phyloP scores from a whole-genome alignment of 2,113 vertebrate species.

The Ophthalmotilapia sp. region DNA sequence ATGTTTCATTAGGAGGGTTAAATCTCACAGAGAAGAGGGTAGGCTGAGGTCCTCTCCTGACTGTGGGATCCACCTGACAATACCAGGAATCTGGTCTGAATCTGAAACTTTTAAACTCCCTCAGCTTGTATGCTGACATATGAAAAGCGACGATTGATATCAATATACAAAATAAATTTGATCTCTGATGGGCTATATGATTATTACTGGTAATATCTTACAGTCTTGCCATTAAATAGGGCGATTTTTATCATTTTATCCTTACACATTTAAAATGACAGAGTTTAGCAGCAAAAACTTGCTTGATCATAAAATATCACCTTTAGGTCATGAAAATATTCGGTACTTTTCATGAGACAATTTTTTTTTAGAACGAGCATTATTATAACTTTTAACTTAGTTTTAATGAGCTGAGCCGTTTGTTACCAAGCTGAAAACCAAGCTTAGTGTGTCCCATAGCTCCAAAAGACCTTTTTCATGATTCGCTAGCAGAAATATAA shows the following conservation, averaged over 20 bases:
- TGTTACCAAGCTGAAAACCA: not conserved
- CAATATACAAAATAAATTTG: not conserved
- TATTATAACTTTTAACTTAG: not conserved
- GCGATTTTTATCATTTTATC: not conserved
- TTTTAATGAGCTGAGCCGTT: constrained; percentile 47
- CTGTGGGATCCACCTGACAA: not conserved
- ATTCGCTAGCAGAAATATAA: constrained; percentile 35
- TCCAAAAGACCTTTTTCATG: constrained; percentile 39
- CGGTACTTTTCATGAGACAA: accelerated
- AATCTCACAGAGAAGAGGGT: not conserved
- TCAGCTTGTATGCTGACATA: not conserved
- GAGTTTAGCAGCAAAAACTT: not conserved
- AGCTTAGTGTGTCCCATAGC: constrained; percentile 23
- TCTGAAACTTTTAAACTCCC: not conserved
- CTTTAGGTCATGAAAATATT: not conserved
- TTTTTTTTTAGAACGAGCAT: not conserved
- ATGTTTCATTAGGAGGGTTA: not conserved
- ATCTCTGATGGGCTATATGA: not conserved
- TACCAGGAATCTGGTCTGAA: not conserved
- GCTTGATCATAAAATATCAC: not conserved
- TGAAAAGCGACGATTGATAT: not conserved
- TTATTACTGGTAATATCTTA: not conserved
- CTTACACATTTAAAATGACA: too few species aligned
- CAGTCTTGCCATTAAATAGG: not conserved
- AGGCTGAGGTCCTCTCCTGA: not conserved